Evolutionary conservation across 2,113 vertebrate genomes (phyloP), one percentile per base, ranked within the genome.

Genomic region (Megalops atlanticus): DNA sequence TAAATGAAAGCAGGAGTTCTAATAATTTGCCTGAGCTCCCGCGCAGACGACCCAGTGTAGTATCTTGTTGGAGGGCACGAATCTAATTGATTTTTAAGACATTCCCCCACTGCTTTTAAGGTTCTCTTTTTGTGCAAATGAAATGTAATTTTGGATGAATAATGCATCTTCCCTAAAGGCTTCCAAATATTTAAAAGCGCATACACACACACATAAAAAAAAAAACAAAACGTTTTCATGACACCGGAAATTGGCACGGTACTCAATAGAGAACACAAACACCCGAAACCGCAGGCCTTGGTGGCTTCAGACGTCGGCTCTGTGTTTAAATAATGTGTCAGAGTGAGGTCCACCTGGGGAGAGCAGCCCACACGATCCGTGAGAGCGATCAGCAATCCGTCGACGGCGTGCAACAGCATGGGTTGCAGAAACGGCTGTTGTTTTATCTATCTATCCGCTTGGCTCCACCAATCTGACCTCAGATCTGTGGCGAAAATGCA

Each of bases 11-110:
- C 33, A 47, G n/a, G 21, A 45, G 36, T 18, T 73, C 41, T 84
- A 81, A 86, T 86, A 40, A 33, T 82, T 38, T 31, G 77, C 74
- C 81, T 69, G 73, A 35, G 36, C 75, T 49, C 75, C 58, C 73
- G 47, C 54, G 35, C 82, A 52, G 81, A 36, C 40, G 39, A 82
- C 73, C 77, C 64, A 21, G 33, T 81, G 54, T 77, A 68, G 80
- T 38, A 52, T 84, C 43, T 79, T 45, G 84, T 87, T 83, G 35
- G 35, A 84, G 79, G 83, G 83, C 79, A 84, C 54, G 82, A 81
- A 86, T 83, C 52, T 49, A 87, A 87, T 86, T 75, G 84, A 87
- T 87, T 87, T 84, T 54, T 77, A 87, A 85, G 83, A 81, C 80
- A 82, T 73, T 84, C 76, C 27, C 72, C 54, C 69, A 41, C 76